Percentiles rank a stretch among this genome's conserved stretches.
phyloP scores from a whole-genome alignment of 2,888 invertebrate species.

The Polyommatus iphigenia region DNA sequence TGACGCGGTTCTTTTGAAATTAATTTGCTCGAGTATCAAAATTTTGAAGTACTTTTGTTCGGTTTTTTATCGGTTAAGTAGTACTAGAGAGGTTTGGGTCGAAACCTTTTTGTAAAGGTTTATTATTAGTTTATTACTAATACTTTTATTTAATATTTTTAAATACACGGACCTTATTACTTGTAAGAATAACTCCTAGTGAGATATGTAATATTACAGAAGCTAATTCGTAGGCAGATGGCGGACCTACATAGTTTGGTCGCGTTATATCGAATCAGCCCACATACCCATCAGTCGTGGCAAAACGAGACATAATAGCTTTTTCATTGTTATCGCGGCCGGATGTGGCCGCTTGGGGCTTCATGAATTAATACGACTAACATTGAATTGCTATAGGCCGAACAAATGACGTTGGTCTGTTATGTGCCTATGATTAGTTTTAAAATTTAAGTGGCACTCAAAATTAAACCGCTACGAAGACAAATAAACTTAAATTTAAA shows the following conservation, averaged over 20 bases:
- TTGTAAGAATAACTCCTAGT: too few relatives aligned
- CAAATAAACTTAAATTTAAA: neutral
- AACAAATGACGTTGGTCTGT: neutral
- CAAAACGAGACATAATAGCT: too few relatives aligned
- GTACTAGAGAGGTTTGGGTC: neutral
- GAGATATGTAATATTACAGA: too few relatives aligned
- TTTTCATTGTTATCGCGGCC: too few relatives aligned
- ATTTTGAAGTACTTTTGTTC: neutral
- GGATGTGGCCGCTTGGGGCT: too few relatives aligned
- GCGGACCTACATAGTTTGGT: too few relatives aligned
- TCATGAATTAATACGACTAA: too few relatives aligned
- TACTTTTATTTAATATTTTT: neutral
- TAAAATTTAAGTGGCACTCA: neutral
- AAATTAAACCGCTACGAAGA: neutral
- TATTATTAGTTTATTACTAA: neutral
- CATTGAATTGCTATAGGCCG: too few relatives aligned
- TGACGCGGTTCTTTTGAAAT: slow-evolving; percentile 25
- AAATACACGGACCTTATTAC: too few relatives aligned
- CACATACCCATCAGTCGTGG: too few relatives aligned
- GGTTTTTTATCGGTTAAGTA: slow-evolving; percentile 11
- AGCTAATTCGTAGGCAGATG: too few relatives aligned
- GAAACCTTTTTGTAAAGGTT: neutral
- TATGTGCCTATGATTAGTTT: neutral
- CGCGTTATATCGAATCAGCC: too few relatives aligned
- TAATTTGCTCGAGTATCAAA: slow-evolving; percentile 16